Conservation (phyloP, 2,797 vertebrate genomes). For the Phaenicophaeus curvirostris region DNA sequence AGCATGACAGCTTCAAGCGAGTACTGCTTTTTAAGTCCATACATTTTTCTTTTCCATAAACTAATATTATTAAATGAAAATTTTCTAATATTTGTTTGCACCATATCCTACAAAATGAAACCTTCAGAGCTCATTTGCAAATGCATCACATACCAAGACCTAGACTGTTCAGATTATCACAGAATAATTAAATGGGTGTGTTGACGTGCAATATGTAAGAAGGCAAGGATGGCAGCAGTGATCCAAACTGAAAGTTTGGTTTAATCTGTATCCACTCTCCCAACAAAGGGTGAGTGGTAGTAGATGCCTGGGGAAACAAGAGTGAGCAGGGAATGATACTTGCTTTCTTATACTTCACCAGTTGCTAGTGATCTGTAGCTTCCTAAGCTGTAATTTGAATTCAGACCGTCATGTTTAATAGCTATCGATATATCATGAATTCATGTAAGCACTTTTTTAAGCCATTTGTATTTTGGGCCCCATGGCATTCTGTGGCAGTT, state of each 20-base stretch:
- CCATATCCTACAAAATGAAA: neutral
- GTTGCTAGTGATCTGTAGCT: neutral
- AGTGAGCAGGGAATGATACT: neutral
- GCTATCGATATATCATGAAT: neutral
- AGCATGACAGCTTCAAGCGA: neutral
- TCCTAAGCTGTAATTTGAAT: neutral
- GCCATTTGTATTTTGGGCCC: neutral
- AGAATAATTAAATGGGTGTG: neutral
- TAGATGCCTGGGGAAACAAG: neutral
- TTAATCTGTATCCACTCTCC: neutral
- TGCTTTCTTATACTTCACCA: neutral
- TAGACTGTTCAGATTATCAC: neutral
- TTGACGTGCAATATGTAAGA: neutral
- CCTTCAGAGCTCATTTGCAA: neutral
- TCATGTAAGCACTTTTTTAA: neutral
- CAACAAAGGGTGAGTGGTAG: neutral
- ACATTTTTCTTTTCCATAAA: neutral
- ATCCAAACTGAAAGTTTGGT: neutral
- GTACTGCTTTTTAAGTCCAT: neutral
- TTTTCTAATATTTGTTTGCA: neutral
- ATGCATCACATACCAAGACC: neutral
- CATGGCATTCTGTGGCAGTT: neutral
- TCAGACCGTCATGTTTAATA: neutral
- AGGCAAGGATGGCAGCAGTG: neutral
- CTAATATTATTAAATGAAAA: neutral